Percentiles rank a stretch among this genome's conserved stretches.
phyloP scores from a whole-genome alignment of 2,797 vertebrate species.

The Scomberomorus guttatus region DNA sequence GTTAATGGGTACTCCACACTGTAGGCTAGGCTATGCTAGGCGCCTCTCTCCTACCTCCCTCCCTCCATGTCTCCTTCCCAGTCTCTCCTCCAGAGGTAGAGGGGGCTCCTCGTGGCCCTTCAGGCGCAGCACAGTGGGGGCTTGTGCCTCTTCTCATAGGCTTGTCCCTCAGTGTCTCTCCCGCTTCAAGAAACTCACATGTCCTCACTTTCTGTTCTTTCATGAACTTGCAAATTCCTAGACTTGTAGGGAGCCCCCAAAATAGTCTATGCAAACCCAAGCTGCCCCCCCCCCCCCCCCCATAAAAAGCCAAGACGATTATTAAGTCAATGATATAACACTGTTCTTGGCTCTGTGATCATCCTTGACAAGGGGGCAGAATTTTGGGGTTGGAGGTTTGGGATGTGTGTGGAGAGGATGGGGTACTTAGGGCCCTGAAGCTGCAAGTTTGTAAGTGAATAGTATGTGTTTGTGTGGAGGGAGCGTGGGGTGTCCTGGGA shows the following conservation, averaged over 20 bases:
- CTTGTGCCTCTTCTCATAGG: conserved; percentile 23
- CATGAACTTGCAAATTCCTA: conserved; percentile 47
- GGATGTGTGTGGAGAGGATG: conserved; percentile 30
- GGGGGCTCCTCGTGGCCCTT: conserved; percentile 70
- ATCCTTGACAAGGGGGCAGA: conserved; percentile 31
- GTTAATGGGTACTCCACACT: conserved; percentile 72
- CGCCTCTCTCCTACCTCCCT: conserved; percentile 50
- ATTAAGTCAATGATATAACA: conserved; percentile 64
- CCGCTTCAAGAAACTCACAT: conserved; percentile 28
- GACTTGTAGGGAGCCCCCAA: conserved; percentile 33
- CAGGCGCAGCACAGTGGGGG: conserved; percentile 31
- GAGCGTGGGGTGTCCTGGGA: conserved; percentile 77
- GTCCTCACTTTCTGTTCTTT: conserved; percentile 30
- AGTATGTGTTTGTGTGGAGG: conserved; percentile 63
- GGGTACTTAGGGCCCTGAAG: conserved; percentile 45
- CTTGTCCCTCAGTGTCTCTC: conserved; percentile 16
- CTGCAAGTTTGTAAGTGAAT: conserved; percentile 54
- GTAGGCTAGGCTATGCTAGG: conserved; percentile 56
- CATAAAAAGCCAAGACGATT: conserved; percentile 52
- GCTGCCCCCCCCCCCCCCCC: not conserved
- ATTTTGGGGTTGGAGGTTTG: conserved; percentile 3
- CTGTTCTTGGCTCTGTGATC: conserved; percentile 47
- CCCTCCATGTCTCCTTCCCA: conserved; percentile 34
- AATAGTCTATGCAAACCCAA: conserved; percentile 40
- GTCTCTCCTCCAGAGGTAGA: conserved; percentile 65